Percentiles rank a stretch among this genome's conserved stretches.
Conservation (phyloP, 2,888 invertebrate species). For the Andrena hattorfiana region DNA sequence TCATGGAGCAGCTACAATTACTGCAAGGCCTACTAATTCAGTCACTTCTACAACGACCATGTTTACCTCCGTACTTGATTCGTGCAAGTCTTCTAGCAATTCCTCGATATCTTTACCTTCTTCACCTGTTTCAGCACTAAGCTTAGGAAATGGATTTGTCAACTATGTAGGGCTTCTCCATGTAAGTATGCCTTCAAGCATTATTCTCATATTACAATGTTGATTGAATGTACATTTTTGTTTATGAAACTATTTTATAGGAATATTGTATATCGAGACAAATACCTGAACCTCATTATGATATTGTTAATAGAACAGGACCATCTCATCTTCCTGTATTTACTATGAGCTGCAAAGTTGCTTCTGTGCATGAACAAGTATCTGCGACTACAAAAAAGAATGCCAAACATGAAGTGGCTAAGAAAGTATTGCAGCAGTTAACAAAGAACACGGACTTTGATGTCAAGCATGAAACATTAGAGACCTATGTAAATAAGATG, state of each 20-base stretch:
- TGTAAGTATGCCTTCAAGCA: constrained; percentile 11
- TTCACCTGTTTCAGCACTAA: background rate
- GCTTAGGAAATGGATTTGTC: background rate
- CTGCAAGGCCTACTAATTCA: background rate
- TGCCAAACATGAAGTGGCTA: constrained; percentile 41
- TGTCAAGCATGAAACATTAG: background rate
- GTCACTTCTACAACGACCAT: background rate
- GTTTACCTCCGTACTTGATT: background rate
- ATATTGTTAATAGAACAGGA: background rate
- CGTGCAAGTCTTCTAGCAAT: too few relatives aligned
- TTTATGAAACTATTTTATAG: constrained; percentile 17
- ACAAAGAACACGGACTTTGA: background rate
- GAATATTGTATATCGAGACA: constrained; percentile 25
- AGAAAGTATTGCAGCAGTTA: constrained; percentile 26
- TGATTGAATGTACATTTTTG: background rate
- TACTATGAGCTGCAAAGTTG: constrained; percentile 15
- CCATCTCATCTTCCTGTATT: background rate
- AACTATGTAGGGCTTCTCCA: constrained; percentile 53
- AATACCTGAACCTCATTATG: background rate
- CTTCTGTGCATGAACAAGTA: background rate
- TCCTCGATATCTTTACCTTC: background rate
- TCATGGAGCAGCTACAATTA: too few relatives aligned
- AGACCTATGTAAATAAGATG: background rate
- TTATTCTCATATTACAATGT: background rate
- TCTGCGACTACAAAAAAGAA: constrained; percentile 40